Evolutionary conservation across 2,797 vertebrate species (phyloP), one percentile per base, ranked within the genome.

Genomic region (Forpus xanthops): DNA sequence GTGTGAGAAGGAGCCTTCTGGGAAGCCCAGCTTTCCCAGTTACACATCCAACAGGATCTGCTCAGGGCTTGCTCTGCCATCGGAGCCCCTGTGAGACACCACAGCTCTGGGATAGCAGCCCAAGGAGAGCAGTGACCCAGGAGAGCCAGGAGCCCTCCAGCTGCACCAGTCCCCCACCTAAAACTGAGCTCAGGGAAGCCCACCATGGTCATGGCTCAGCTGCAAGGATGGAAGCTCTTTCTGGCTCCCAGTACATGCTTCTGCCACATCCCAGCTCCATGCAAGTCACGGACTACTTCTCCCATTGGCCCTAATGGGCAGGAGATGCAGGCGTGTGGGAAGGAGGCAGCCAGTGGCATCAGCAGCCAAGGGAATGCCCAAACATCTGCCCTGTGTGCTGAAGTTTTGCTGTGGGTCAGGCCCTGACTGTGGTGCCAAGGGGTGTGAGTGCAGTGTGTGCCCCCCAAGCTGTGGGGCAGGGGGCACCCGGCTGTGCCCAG

Each of bases 221-320:
- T 44, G 2, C 30, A 85, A 75, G 35, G n/a, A 39, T 62, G 52
- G 52, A 77, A 73, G 82, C 1, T 76, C 45, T 65, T 62, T 30
- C 13, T 58, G 50, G 39, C 28, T 90, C 21, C 30, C 55, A 68
- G 66, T 9, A 60, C 11, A 6, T 0, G 2, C 11, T 87, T 66
- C 60, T 42, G 3, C 66, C 53, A 18, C 33, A 58, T 56, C 23
- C 39, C 61, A 55, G 45, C 45, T 73, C 27, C 39, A 12, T 8
- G 30, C 24, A 39, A 50, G 27, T 24, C 45, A 41, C 2, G 35
- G 24, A 25, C 9, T 23, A 14, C 12, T 45, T 47, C 41, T 75
- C 58, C 55, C 2, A 0, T 4, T 33, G 44, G 12, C n/a, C 27
- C 53, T 55, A 19, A 1, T 0, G 1, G 61, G 39, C 24, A 73